Evolutionary conservation across 2,888 invertebrate genomes (phyloP).

Genomic region (Drosophila nigricruria): DNA sequence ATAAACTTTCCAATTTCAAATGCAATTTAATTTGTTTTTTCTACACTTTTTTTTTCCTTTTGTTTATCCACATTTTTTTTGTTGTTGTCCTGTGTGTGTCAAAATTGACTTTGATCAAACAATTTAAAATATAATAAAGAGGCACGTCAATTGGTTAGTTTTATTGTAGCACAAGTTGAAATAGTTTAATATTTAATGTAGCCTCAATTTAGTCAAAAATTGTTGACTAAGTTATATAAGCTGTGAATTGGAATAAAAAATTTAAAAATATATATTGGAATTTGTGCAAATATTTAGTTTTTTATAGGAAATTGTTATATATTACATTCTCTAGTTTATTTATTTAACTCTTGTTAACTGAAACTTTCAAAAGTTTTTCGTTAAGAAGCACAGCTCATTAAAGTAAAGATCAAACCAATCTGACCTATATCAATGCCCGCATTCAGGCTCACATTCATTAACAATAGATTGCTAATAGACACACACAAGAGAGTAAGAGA

Average conservation of each 20-base stretch:
- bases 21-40: slow-evolving; percentile 53
- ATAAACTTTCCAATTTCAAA: slow-evolving; percentile 68
- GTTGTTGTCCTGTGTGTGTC: no score
- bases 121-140: slow-evolving; percentile 48
- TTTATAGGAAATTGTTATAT: no score
- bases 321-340: background rate
- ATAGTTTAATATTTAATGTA: slow-evolving; percentile 10
- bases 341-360: background rate
- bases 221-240: background rate
- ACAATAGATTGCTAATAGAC: slow-evolving; percentile 19
- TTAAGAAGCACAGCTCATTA: background rate
- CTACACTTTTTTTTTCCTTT: slow-evolving; percentile 3
- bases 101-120: slow-evolving; percentile 51
- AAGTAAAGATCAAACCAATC: background rate
- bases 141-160: slow-evolving; percentile 41
- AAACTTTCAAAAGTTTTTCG: background rate
- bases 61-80: slow-evolving; percentile 7
- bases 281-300: no score
- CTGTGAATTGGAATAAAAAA: background rate
- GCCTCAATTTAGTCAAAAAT: background rate
- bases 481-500: background rate
- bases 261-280: no score
- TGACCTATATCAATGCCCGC: slow-evolving; percentile 37
- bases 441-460: slow-evolving; percentile 44
- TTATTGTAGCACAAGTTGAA: slow-evolving; percentile 3